Evolutionary conservation across 2,797 vertebrate species (phyloP).

Genomic region (Thalassophryne amazonica): DNA sequence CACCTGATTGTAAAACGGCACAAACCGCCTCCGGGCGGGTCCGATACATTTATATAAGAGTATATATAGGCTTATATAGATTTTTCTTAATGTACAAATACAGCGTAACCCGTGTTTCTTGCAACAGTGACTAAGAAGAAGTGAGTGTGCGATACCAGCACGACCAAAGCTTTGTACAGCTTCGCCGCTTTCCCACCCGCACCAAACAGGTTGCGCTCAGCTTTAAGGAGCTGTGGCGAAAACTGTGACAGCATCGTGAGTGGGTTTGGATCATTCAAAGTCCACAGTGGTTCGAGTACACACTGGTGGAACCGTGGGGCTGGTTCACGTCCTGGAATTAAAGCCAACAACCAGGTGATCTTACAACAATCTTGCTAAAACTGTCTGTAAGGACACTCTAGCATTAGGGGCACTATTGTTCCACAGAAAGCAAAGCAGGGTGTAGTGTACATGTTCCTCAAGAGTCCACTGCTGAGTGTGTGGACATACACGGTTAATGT

Average conservation of each 20-base stretch:
- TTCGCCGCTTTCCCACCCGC: no score
- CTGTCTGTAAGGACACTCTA: no score
- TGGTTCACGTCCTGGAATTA: no score
- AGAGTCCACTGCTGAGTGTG: slow-evolving; percentile 12
- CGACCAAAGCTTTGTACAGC: slow-evolving; percentile 14
- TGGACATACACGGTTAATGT: slow-evolving; percentile 5
- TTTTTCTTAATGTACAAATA: slow-evolving; percentile 48
- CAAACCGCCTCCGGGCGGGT: slow-evolving; percentile 32
- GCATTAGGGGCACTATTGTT: background rate
- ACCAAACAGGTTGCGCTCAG: no score
- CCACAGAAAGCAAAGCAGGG: slow-evolving; percentile 23
- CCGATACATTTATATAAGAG: slow-evolving; percentile 34
- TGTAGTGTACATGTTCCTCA: no score
- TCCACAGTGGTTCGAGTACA: no score
- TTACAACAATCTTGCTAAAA: no score
- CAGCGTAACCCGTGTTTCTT: slow-evolving; percentile 47
- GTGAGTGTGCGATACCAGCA: slow-evolving; percentile 43
- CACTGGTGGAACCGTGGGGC: no score
- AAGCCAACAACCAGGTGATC: no score
- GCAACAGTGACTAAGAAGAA: slow-evolving; percentile 29
- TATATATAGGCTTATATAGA: slow-evolving; percentile 21
- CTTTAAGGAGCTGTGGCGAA: no score
- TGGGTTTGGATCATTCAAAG: no score
- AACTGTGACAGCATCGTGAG: no score
- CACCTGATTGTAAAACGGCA: slow-evolving; percentile 81